These are phyloP conservation scores for Globodera ellingtonae DNA, from an alignment of 1,140 invertebrate species.

Conservation along the genomic window DNA sequence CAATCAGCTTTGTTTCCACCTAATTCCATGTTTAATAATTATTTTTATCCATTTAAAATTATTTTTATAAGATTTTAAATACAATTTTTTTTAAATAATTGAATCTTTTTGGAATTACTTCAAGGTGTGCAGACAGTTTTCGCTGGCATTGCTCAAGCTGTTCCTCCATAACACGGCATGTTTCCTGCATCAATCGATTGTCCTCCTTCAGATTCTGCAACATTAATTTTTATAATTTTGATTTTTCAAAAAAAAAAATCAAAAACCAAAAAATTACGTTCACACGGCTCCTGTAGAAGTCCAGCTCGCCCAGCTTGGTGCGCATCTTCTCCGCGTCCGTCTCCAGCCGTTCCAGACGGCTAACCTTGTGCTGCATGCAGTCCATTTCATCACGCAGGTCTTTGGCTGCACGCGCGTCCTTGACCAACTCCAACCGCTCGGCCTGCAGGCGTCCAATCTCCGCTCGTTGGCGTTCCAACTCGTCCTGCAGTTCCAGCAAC, in stretches of 20 bases:
- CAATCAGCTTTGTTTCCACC: slow-evolving; percentile 43
- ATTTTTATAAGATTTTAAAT: background rate
- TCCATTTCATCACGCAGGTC: slow-evolving; percentile 44
- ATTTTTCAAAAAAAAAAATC: slow-evolving; percentile 3
- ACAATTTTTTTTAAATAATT: background rate
- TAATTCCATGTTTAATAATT: background rate
- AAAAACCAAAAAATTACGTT: slow-evolving; percentile 27
- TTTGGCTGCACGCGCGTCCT: slow-evolving; percentile 44
- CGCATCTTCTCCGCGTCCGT: slow-evolving; percentile 43
- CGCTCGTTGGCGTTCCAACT: slow-evolving; percentile 46
- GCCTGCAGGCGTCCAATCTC: slow-evolving; percentile 41
- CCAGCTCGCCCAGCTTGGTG: slow-evolving; percentile 36
- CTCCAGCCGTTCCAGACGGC: slow-evolving; percentile 36
- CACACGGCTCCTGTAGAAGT: slow-evolving; percentile 39
- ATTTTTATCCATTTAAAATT: background rate
- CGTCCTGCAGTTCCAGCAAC: slow-evolving; percentile 41
- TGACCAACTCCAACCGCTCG: slow-evolving; percentile 45
- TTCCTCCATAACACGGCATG: slow-evolving; percentile 44
- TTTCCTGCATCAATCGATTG: slow-evolving; percentile 41
- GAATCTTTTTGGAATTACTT: background rate
- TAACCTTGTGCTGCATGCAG: slow-evolving; percentile 46
- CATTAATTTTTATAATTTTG: background rate
- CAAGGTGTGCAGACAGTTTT: slow-evolving; percentile 34
- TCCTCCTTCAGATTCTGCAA: slow-evolving; percentile 36
- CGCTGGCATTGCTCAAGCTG: slow-evolving; percentile 41